phyloP scores from a whole-genome alignment of 2,888 invertebrate genomes.

The Polymixis lichenea region DNA sequence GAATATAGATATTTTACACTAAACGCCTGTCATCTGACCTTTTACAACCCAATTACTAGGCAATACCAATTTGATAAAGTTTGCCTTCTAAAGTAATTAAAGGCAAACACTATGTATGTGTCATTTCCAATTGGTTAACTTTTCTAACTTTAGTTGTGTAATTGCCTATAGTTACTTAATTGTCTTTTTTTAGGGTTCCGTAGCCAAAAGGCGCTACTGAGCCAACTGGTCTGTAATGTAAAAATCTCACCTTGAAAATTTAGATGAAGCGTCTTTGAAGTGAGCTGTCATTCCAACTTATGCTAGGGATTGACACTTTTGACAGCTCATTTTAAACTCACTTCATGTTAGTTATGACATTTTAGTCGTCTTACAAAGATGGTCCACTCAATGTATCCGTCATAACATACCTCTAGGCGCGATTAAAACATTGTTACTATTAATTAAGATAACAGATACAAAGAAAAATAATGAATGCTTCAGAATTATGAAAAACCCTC shows the following conservation, averaged over 20 bases:
- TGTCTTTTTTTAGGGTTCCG: neutral
- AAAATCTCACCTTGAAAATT: too few species aligned
- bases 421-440: too few species aligned
- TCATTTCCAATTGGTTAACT: conserved; percentile 19
- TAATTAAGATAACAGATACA: too few species aligned
- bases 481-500: too few species aligned
- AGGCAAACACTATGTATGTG: conserved; percentile 6
- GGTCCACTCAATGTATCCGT: too few species aligned
- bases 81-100: conserved; percentile 26
- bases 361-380: too few species aligned
- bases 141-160: conserved; percentile 17
- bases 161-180: conserved; percentile 1
- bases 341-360: neutral
- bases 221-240: neutral
- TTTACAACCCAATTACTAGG: conserved; percentile 23
- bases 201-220: neutral
- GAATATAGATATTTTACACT: conserved; percentile 1
- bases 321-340: neutral
- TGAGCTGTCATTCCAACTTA: too few species aligned
- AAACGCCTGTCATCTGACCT: conserved; percentile 6
- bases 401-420: too few species aligned
- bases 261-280: too few species aligned
- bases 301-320: too few species aligned
- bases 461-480: too few species aligned
- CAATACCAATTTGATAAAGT: conserved; percentile 13